Conservation (phyloP, 2,113 vertebrate genomes). For the Cyanoramphus novaezelandiae region DNA sequence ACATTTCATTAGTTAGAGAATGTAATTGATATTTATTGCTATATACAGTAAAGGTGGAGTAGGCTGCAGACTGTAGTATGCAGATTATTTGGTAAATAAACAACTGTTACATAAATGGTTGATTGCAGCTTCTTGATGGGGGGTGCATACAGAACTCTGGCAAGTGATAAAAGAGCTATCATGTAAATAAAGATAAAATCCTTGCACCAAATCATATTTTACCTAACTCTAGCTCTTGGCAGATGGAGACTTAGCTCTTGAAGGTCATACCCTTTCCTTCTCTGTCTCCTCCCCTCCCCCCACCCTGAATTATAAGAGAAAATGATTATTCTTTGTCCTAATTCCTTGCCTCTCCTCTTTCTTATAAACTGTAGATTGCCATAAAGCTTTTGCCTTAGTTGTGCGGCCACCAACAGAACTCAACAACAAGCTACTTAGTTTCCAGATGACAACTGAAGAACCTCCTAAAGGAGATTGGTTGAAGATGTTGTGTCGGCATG, state of each 20-base stretch:
- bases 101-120: neutral
- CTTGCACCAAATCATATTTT: neutral
- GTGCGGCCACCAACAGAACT: conserved; percentile 94
- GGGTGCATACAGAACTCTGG: neutral
- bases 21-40: neutral
- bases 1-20: neutral
- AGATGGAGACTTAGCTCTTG: neutral
- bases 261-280: neutral
- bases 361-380: conserved; percentile 82
- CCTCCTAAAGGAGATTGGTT: conserved; percentile 88
- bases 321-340: neutral
- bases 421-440: conserved; percentile 93
- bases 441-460: conserved; percentile 91
- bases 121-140: neutral
- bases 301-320: neutral
- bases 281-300: fast-evolving
- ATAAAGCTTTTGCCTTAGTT: conserved; percentile 92
- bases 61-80: neutral
- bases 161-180: neutral
- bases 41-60: neutral
- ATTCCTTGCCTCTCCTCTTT: neutral
- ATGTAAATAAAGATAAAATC: neutral
- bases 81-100: neutral
- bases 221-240: neutral
- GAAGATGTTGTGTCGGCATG: conserved; percentile 88